phyloP scores from a whole-genome alignment of 2,797 vertebrate species.

The Coranthus polyacanthus region DNA sequence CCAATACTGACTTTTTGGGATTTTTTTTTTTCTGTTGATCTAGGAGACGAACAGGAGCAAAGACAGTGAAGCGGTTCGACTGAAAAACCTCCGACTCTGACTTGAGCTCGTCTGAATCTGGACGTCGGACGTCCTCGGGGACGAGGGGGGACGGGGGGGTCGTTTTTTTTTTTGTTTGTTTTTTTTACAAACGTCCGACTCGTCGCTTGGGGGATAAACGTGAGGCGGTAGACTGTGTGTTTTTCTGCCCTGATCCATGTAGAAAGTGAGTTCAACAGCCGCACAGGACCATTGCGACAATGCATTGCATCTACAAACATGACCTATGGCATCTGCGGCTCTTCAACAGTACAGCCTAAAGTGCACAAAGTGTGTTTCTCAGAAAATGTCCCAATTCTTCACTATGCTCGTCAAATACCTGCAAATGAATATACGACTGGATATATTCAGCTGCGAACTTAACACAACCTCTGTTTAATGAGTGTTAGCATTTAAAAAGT shows the following conservation, averaged over 20 bases:
- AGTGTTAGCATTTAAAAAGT: conserved; percentile 67
- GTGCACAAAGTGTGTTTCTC: conserved; percentile 84
- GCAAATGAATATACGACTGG: conserved; percentile 36
- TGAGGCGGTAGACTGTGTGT: conserved; percentile 49
- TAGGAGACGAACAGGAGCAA: conserved; percentile 36
- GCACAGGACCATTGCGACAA: conserved; percentile 63
- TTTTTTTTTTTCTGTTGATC: neutral
- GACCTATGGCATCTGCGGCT: conserved; percentile 70
- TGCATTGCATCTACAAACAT: no score
- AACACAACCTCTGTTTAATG: conserved; percentile 64
- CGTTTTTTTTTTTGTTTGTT: neutral
- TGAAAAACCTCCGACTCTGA: conserved; percentile 14
- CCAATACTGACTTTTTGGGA: conserved; percentile 64
- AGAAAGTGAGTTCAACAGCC: conserved; percentile 69
- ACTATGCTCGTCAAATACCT: conserved; percentile 58
- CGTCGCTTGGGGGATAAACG: conserved; percentile 4
- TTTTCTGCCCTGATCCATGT: conserved; percentile 58
- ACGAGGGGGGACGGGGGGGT: no score
- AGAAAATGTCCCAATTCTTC: conserved; percentile 63
- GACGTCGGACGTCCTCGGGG: no score
- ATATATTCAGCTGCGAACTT: conserved; percentile 55
- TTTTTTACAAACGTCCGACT: neutral
- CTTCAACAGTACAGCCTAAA: conserved; percentile 87
- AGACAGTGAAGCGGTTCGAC: conserved; percentile 57
- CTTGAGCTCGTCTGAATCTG: no score